Conservation (phyloP, 2,888 invertebrate species). For the Heterodera filipjevi region DNA sequence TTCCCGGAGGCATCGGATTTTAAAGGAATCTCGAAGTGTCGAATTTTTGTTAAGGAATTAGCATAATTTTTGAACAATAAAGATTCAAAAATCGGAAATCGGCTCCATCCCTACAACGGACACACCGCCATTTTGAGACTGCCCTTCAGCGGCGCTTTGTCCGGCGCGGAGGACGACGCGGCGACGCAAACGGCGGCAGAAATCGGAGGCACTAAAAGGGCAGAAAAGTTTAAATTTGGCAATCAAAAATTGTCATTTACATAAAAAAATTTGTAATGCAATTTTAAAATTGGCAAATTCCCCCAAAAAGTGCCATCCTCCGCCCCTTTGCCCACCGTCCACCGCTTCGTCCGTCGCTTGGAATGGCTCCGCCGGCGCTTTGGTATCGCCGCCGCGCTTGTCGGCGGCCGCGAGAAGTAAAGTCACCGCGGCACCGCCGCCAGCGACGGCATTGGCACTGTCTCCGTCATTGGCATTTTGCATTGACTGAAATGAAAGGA, state of each 20-base stretch:
- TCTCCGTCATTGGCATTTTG: not conserved
- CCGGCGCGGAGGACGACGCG: constrained; percentile 34
- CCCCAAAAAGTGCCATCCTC: not conserved
- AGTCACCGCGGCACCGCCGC: not conserved
- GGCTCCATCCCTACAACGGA: too few relatives aligned
- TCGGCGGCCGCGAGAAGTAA: not conserved
- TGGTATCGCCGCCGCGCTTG: not conserved
- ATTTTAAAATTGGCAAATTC: constrained; percentile 22
- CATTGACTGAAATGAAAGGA: not conserved
- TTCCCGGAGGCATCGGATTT: too few relatives aligned
- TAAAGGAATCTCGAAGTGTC: too few relatives aligned
- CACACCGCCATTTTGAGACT: constrained; percentile 41
- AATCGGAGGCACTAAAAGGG: not conserved
- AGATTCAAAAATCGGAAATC: constrained; percentile 27
- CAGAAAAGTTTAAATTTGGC: constrained; percentile 4
- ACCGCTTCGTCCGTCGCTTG: constrained; percentile 50
- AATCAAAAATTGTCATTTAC: not conserved
- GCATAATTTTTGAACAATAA: too few relatives aligned
- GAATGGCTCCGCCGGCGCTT: constrained; percentile 10
- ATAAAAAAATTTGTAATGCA: constrained; percentile 14
- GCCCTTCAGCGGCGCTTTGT: constrained; percentile 44
- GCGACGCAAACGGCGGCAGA: constrained; percentile 33
- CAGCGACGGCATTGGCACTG: not conserved
- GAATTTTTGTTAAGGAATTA: too few relatives aligned
- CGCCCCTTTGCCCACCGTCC: constrained; percentile 36